Conservation (phyloP, 2,888 invertebrate genomes). For the Cecidostiba fungosa region DNA sequence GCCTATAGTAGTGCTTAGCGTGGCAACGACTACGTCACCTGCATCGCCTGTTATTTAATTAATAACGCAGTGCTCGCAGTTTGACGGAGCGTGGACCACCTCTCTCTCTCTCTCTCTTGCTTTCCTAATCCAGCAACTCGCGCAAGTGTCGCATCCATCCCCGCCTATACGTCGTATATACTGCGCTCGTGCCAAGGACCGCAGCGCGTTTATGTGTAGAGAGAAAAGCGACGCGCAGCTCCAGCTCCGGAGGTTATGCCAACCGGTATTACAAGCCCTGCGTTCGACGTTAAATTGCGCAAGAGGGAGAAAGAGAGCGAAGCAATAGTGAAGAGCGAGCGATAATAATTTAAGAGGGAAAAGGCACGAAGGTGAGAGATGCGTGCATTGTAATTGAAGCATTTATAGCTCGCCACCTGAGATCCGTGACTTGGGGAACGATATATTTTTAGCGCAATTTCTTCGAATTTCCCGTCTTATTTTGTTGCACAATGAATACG, state of each 20-base stretch:
- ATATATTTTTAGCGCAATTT: not conserved
- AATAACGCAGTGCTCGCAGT: slow-evolving; percentile 52
- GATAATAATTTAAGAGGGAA: not conserved
- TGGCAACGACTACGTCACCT: slow-evolving; percentile 50
- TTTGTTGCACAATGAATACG: not conserved
- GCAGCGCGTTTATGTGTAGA: not conserved
- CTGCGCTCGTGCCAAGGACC: not conserved
- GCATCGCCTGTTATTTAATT: slow-evolving; percentile 54
- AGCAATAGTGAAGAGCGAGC: not conserved
- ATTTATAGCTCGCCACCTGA: slow-evolving; percentile 38
- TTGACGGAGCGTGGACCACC: slow-evolving; percentile 34
- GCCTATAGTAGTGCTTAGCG: not conserved
- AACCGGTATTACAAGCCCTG: slow-evolving; percentile 55
- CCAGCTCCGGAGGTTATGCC: slow-evolving; percentile 43
- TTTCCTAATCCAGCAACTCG: not conserved
- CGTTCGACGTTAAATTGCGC: slow-evolving; percentile 35
- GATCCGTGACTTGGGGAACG: not conserved
- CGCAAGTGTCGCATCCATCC: slow-evolving; percentile 57
- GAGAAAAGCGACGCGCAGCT: not conserved
- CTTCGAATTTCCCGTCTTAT: not conserved
- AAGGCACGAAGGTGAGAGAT: not conserved
- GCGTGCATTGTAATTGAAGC: slow-evolving; percentile 52
- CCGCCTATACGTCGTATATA: slow-evolving; percentile 36
- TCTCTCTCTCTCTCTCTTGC: not conserved
- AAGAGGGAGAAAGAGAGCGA: not conserved